A percentile compares a stretch with the other conserved stretches of the same genome.
Conservation (phyloP, 1,140 invertebrate genomes). For the Ylistrum balloti region DNA sequence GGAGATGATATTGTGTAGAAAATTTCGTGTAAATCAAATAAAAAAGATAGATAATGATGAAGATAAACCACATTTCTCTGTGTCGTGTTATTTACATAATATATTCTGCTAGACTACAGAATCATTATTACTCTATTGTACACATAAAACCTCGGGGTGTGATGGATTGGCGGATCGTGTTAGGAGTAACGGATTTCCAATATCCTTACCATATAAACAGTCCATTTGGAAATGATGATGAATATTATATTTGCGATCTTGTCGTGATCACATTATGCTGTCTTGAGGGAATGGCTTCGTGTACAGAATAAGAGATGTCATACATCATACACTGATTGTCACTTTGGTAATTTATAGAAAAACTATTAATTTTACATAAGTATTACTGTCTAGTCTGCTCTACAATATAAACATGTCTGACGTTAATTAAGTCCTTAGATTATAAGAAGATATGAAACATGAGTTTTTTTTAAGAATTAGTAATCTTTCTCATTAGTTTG, state of each 20-base stretch:
- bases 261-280: neutral
- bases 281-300: neutral
- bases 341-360: too few species aligned
- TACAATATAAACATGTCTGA: too few species aligned
- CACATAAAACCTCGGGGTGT: neutral
- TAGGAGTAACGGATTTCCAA: neutral
- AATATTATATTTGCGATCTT: constrained; percentile 1
- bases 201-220: neutral
- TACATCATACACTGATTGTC: neutral
- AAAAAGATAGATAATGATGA: constrained; percentile 21
- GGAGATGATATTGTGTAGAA: neutral
- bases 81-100: neutral
- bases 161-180: neutral
- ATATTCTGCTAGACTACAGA: neutral
- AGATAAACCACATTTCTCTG: neutral
- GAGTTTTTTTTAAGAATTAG: too few species aligned
- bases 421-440: too few species aligned
- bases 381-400: too few species aligned
- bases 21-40: neutral
- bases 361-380: neutral
- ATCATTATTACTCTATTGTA: neutral
- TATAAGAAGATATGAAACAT: too few species aligned
- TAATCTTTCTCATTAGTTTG: too few species aligned
- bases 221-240: constrained; percentile 13
- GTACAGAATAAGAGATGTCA: neutral